These are phyloP conservation scores for Actinia tenebrosa DNA, from an alignment of 64 coral and sea anemone species.

Conservation along the genomic window DNA sequence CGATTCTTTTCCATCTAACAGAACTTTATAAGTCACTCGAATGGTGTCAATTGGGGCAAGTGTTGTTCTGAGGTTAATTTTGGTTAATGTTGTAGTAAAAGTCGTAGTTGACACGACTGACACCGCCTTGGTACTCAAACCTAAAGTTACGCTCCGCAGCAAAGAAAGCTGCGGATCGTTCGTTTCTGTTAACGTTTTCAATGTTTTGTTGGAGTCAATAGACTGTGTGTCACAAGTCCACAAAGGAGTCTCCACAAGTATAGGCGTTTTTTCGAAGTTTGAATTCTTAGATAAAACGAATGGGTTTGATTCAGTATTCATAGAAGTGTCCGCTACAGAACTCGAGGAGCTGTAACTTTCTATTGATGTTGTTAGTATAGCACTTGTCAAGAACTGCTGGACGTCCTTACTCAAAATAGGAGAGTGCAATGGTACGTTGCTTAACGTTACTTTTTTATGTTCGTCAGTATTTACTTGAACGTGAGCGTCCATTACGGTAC, in stretches of 20 bases:
- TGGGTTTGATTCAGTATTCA: too few relatives aligned
- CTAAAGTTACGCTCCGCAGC: background rate
- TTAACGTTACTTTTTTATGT: too few relatives aligned
- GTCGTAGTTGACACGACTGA: background rate
- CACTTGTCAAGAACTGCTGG: background rate
- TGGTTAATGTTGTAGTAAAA: background rate
- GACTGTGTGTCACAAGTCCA: too few relatives aligned
- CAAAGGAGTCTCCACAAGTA: background rate
- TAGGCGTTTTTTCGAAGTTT: background rate
- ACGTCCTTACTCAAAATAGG: background rate
- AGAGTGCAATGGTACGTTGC: too few relatives aligned
- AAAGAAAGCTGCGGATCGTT: background rate
- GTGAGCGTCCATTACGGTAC: too few relatives aligned
- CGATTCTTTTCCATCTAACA: background rate
- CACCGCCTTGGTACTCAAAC: background rate
- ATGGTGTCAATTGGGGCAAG: background rate
- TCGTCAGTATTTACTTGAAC: too few relatives aligned
- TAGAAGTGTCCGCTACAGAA: too few relatives aligned
- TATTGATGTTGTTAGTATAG: too few relatives aligned
- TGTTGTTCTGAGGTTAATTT: background rate
- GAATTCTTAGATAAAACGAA: too few relatives aligned
- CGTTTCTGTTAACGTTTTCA: background rate
- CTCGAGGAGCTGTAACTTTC: too few relatives aligned
- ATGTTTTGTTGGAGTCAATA: background rate
- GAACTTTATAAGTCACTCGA: background rate